These are phyloP conservation scores for Papilio demoleus DNA, from an alignment of 2,888 invertebrate species.

Conservation along the genomic window DNA sequence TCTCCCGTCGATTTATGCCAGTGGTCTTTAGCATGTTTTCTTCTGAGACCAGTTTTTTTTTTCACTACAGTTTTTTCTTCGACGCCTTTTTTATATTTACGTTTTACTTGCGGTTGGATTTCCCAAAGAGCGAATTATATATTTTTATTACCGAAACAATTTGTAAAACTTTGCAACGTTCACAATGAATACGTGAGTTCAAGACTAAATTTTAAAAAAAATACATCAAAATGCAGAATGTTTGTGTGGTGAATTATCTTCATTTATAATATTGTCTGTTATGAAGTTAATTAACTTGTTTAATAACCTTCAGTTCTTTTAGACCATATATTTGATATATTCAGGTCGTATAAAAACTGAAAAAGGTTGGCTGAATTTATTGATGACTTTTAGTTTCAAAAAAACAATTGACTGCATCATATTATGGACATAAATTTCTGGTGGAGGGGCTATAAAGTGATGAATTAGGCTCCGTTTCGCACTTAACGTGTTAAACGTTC, in stretches of 20 bases:
- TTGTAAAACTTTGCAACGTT: constrained; percentile 4
- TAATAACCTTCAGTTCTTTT: no score
- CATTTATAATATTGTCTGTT: neutral
- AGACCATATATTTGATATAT: no score
- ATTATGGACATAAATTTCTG: no score
- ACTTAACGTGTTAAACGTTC: no score
- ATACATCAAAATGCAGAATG: neutral
- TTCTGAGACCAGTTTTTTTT: constrained; percentile 20
- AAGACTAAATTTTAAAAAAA: neutral
- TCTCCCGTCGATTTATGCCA: neutral
- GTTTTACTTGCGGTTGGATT: constrained; percentile 18
- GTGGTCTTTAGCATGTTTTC: constrained; percentile 25
- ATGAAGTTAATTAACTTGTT: no score
- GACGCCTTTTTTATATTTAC: constrained; percentile 8
- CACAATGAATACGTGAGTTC: neutral
- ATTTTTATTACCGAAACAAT: constrained; percentile 18
- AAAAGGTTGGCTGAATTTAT: no score
- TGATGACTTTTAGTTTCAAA: no score
- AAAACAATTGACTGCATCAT: no score
- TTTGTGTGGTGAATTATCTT: neutral
- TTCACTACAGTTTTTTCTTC: constrained; percentile 24
- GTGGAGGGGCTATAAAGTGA: no score
- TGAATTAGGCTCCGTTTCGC: no score
- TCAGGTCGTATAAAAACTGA: no score
- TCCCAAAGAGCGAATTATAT: constrained; percentile 28